phyloP scores from a whole-genome alignment of 2,888 invertebrate genomes.

The Heteromurus nitidus region DNA sequence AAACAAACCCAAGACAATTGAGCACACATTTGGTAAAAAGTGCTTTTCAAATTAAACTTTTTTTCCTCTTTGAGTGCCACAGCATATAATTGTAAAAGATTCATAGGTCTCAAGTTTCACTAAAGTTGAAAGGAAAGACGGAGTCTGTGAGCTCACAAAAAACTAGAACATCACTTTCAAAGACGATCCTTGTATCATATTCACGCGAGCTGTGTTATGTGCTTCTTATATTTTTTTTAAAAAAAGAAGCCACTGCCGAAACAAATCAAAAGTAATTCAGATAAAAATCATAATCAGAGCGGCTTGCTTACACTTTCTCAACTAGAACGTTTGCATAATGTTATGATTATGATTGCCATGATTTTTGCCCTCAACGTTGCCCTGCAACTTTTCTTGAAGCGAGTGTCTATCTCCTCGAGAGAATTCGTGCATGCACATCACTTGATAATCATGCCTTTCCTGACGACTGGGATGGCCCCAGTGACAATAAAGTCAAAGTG shows the following conservation, averaged over 20 bases:
- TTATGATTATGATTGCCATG: slow-evolving; percentile 40
- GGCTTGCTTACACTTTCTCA: slow-evolving; percentile 55
- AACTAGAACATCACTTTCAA: too few species aligned
- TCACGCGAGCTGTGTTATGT: too few species aligned
- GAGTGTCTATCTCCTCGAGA: too few species aligned
- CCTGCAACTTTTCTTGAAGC: slow-evolving; percentile 31
- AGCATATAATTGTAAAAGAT: too few species aligned
- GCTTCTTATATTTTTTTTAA: too few species aligned
- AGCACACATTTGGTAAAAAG: not conserved
- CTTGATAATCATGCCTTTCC: too few species aligned
- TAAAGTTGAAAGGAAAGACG: too few species aligned
- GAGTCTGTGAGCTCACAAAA: too few species aligned
- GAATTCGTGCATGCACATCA: too few species aligned
- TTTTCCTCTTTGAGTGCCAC: not conserved
- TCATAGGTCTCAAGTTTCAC: too few species aligned
- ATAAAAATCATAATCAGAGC: slow-evolving; percentile 61
- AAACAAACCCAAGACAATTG: not conserved
- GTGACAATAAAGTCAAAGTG: not conserved
- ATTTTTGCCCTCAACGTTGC: slow-evolving; percentile 13
- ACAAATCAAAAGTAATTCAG: slow-evolving; percentile 30
- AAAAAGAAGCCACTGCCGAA: not conserved
- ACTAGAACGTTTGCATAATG: slow-evolving; percentile 59
- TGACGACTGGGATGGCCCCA: too few species aligned
- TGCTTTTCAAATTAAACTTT: not conserved
- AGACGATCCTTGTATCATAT: too few species aligned